Evolutionary conservation across 2,888 invertebrate genomes (phyloP).

Genomic region (Eupithecia pulchellata): DNA sequence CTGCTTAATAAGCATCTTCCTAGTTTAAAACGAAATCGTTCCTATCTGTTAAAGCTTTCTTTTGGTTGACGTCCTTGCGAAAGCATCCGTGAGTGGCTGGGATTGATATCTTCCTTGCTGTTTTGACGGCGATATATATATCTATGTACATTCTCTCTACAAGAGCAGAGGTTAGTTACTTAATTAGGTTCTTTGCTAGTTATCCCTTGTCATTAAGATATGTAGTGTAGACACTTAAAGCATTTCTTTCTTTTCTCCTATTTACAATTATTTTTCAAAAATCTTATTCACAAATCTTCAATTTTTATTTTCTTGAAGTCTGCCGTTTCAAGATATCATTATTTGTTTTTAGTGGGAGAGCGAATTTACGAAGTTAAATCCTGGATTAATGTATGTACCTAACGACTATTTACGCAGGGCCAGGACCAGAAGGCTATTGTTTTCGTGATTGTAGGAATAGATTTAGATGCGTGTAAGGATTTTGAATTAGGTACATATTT

Average conservation of each 20-base stretch:
- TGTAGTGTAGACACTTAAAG: neutral
- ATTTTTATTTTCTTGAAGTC: neutral
- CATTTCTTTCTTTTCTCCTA: neutral
- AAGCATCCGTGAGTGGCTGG: neutral
- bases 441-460: too few species aligned
- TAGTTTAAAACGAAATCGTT: neutral
- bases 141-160: neutral
- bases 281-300: neutral
- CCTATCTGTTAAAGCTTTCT: neutral
- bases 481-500: neutral
- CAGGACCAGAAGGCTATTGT: too few species aligned
- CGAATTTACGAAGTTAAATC: neutral
- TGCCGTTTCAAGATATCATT: neutral
- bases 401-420: too few species aligned
- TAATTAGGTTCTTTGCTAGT: too few species aligned
- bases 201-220: neutral
- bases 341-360: neutral
- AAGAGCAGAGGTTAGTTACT: neutral
- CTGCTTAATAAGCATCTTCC: neutral
- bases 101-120: neutral
- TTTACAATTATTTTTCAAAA: neutral
- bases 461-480: too few species aligned
- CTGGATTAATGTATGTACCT: neutral
- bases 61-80: neutral
- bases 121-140: neutral